Base-by-base conservation (phyloP, 2,113 vertebrate genomes). In the Rhea pennata region DNA sequence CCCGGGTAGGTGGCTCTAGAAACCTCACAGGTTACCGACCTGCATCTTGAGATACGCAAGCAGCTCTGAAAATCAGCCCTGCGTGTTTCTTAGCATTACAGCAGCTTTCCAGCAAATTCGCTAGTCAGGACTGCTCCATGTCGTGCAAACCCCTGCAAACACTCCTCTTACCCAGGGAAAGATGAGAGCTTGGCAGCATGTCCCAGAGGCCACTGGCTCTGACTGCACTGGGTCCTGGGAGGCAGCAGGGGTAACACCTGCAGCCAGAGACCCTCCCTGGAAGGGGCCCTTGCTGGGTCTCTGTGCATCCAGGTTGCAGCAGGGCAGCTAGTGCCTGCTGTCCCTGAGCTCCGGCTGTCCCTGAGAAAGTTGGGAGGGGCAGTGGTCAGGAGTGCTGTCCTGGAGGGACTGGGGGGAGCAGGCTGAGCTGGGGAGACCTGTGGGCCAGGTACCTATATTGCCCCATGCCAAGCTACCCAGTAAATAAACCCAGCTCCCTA, bases 401-500 rank as follows among this genome's bases (percentile, higher is more conserved):
- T 16, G 20, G 31, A 1, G 5, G 40, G 5, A 1, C 39, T 46
- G n/a, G 13, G 46, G 40, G 14, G 3, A 7, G 16, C 33, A 23
- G 8, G 11, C 23, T 46, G 16, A 53, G 15, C 73, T 46, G 42
- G 40, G 51, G 21, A 76, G 54, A 59, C 16, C 23, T 33, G 15
- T 59, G 79, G 65, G n/a, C 13, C 0, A 0, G 40, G 20, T 40
- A 42, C 1, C 0, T 46, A 51, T 3, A 2, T 69, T 90, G 26
- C 75, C 50, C 79, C 46, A 83, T 3, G 4, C 53, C 40, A 72
- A 22, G 16, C 64, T 66, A 78, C 53, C 40, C 53, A 59, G 74
- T 76, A 88, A 94, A 95, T 83, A 90, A 80, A 95, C 71, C 54
- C 90, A 84, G 70, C n/a, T 92, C 62, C 88, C 61, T 95, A 88